These are phyloP conservation scores for Ptilorrhoa leucosticta DNA, from an alignment of 2,113 vertebrate species.

Conservation along the genomic window DNA sequence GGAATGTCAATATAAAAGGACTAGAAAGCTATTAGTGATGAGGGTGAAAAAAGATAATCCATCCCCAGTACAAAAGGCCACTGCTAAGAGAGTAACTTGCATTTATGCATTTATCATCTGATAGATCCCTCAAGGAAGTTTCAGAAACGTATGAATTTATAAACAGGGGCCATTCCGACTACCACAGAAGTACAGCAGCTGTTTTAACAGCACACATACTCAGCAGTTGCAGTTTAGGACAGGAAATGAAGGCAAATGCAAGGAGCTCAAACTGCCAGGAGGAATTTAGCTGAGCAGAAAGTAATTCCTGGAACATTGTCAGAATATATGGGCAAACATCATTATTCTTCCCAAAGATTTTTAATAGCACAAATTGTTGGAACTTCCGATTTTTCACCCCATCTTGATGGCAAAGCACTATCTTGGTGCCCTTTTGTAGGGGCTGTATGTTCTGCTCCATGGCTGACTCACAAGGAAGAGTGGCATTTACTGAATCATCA, in stretches of 20 bases:
- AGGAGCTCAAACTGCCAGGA: constrained; percentile 14
- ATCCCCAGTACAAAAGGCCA: neutral
- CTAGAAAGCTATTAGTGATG: neutral
- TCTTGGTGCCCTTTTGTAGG: neutral
- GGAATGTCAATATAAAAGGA: neutral
- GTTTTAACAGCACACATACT: neutral
- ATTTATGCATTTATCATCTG: neutral
- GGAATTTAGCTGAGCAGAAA: constrained; percentile 5
- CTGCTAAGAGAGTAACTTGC: neutral
- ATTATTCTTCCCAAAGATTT: neutral
- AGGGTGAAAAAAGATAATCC: neutral
- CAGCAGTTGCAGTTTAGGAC: neutral
- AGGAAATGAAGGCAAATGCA: constrained; percentile 16
- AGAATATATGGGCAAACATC: neutral
- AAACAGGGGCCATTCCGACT: neutral
- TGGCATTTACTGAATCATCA: constrained; percentile 34
- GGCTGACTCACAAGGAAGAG: constrained; percentile 45
- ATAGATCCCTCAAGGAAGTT: neutral
- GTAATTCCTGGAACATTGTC: neutral
- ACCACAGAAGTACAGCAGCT: neutral
- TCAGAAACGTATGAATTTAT: constrained; percentile 2
- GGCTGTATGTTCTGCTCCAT: neutral
- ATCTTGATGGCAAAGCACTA: neutral
- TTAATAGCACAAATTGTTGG: neutral
- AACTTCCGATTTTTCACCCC: neutral